phyloP scores from a whole-genome alignment of 2,888 invertebrate genomes.

The Imbricaverruca yamaguchii region DNA sequence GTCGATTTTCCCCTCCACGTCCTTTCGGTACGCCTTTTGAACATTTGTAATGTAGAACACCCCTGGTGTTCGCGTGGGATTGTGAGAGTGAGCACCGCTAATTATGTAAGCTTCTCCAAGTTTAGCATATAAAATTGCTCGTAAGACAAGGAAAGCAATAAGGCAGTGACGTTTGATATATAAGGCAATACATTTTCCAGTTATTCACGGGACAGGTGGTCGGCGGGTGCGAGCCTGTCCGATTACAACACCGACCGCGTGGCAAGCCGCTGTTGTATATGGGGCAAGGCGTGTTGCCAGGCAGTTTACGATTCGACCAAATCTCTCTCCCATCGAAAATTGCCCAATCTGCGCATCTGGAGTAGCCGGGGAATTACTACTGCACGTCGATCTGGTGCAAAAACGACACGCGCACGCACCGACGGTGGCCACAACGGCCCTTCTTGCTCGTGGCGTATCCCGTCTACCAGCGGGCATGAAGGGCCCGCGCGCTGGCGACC shows the following conservation, averaged over 20 bases:
- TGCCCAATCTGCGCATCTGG: not conserved
- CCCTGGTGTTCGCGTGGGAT: too few species aligned
- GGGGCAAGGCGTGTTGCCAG: slow-evolving; percentile 3
- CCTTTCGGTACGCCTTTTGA: too few species aligned
- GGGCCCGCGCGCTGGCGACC: not conserved
- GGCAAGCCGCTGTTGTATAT: not conserved
- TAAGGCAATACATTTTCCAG: not conserved
- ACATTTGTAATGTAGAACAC: too few species aligned
- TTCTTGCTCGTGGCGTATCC: not conserved
- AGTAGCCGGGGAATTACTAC: not conserved
- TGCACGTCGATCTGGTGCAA: not conserved
- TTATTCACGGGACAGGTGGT: not conserved
- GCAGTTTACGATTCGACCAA: not conserved
- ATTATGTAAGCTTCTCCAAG: too few species aligned
- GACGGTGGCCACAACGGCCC: not conserved
- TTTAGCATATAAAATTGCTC: too few species aligned
- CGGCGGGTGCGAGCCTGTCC: not conserved
- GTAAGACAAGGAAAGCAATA: too few species aligned
- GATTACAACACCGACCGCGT: not conserved
- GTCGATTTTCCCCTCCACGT: too few species aligned
- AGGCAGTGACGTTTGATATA: too few species aligned
- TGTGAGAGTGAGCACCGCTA: too few species aligned
- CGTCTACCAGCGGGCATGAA: not conserved
- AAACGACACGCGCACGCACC: not conserved
- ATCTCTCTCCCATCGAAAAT: not conserved